Percentiles rank a stretch among this genome's conserved stretches.
These are phyloP conservation scores for Streblospio benedicti DNA, from an alignment of 1,140 invertebrate species.

Conservation along the genomic window DNA sequence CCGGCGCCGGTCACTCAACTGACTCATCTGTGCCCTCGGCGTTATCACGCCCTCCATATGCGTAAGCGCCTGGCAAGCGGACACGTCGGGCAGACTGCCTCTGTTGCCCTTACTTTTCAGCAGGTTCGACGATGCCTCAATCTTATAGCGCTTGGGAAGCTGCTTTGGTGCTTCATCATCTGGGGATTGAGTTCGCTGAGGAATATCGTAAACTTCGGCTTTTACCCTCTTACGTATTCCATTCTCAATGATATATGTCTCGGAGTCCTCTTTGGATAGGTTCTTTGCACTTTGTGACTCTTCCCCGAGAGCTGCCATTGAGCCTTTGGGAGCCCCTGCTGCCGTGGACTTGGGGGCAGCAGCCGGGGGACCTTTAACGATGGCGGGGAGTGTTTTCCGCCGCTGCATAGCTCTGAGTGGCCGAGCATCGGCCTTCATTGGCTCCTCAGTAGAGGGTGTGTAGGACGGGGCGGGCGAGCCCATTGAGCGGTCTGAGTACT, in stretches of 20 bases:
- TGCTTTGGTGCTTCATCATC: background rate
- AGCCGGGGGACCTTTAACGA: conserved; percentile 9
- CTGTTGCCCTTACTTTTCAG: conserved; percentile 25
- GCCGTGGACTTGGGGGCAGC: background rate
- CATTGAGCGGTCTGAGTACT: too few species aligned
- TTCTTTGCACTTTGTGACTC: conserved; percentile 7
- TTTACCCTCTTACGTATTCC: conserved; percentile 45
- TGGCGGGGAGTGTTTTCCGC: conserved; percentile 36
- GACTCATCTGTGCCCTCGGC: conserved; percentile 88
- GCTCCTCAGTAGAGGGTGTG: too few species aligned
- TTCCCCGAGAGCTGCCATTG: conserved; percentile 3
- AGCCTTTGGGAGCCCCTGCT: background rate
- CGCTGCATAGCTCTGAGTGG: conserved; percentile 32
- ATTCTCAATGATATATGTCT: conserved; percentile 47
- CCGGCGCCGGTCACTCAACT: conserved; percentile 79
- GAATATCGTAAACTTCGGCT: conserved; percentile 19
- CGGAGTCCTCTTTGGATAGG: conserved; percentile 18
- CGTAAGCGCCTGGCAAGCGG: conserved; percentile 51
- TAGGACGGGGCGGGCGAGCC: too few species aligned
- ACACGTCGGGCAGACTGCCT: conserved; percentile 77
- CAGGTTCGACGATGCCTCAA: conserved; percentile 2
- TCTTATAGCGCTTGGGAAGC: conserved; percentile 1
- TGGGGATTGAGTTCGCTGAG: background rate
- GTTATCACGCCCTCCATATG: conserved; percentile 59
- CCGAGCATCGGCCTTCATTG: conserved; percentile 26